phyloP scores from a whole-genome alignment of 2,797 vertebrate species.

The Furcifer pardalis region DNA sequence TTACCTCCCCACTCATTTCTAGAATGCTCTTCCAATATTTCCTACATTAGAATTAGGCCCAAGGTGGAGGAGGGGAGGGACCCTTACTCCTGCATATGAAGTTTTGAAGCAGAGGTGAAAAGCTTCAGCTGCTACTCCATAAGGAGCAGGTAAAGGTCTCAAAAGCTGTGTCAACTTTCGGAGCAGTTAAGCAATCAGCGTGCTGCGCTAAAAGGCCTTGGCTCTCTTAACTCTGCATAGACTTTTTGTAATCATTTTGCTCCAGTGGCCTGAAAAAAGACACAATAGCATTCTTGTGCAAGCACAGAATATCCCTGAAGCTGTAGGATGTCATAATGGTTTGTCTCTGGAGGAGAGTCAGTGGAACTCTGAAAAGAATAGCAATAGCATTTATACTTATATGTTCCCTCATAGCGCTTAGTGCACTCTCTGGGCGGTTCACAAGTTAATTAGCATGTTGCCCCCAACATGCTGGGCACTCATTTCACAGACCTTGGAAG shows the following conservation, averaged over 20 bases:
- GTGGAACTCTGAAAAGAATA: background rate
- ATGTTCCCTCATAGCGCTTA: too few species aligned
- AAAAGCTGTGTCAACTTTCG: background rate
- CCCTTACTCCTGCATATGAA: background rate
- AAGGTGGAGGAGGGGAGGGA: background rate
- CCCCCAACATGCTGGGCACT: too few species aligned
- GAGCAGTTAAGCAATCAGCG: background rate
- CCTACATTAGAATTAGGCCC: background rate
- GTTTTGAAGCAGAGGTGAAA: background rate
- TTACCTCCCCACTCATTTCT: background rate
- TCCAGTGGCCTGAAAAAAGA: background rate
- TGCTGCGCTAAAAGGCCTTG: background rate
- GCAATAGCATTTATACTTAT: too few species aligned
- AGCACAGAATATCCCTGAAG: background rate
- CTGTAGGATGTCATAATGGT: background rate
- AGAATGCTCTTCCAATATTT: background rate
- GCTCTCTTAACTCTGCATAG: background rate
- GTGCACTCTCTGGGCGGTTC: too few species aligned
- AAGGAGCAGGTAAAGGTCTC: too few species aligned
- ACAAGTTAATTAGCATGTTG: too few species aligned
- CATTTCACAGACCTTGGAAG: too few species aligned
- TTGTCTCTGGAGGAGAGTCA: background rate
- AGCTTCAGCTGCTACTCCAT: too few species aligned
- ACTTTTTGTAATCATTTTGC: background rate
- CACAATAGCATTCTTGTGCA: background rate